Conservation (phyloP, 1,140 invertebrate genomes). For the Fopius arisanus region DNA sequence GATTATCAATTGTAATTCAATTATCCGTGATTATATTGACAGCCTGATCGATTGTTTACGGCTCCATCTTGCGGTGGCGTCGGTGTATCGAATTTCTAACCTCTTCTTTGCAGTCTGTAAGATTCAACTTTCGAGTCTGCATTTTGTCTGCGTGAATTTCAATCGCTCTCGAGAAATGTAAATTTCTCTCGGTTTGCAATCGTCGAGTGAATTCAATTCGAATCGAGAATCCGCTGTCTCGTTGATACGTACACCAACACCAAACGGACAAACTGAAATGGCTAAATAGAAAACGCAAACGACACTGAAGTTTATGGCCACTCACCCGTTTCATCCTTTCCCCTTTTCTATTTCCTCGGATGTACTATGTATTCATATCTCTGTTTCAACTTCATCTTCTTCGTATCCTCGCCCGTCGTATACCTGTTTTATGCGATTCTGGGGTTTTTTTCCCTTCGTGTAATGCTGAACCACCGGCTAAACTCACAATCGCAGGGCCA, state of each 20-base stretch:
- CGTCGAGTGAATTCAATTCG: constrained; percentile 49
- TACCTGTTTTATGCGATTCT: constrained; percentile 16
- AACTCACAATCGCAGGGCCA: neutral
- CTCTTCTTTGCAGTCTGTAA: too few relatives aligned
- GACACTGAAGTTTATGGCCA: constrained; percentile 55
- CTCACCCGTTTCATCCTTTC: constrained; percentile 45
- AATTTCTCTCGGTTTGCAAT: constrained; percentile 46
- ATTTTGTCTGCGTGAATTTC: neutral
- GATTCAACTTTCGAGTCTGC: too few relatives aligned
- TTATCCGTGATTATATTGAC: too few relatives aligned
- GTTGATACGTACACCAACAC: constrained; percentile 2
- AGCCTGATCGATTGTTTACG: too few relatives aligned
- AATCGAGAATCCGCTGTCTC: constrained; percentile 40
- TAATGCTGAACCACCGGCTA: neutral
- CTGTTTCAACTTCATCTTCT: neutral
- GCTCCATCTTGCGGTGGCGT: too few relatives aligned
- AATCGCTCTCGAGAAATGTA: constrained; percentile 35
- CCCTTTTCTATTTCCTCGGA: constrained; percentile 32
- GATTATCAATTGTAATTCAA: too few relatives aligned
- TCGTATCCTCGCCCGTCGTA: neutral
- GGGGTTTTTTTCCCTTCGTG: neutral
- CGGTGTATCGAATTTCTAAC: too few relatives aligned
- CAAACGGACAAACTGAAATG: constrained; percentile 48
- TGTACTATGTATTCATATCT: constrained; percentile 3
- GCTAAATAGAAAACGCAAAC: constrained; percentile 61